Base-by-base conservation (phyloP, 1,140 invertebrate genomes). In the Zaprionus capensis region DNA sequence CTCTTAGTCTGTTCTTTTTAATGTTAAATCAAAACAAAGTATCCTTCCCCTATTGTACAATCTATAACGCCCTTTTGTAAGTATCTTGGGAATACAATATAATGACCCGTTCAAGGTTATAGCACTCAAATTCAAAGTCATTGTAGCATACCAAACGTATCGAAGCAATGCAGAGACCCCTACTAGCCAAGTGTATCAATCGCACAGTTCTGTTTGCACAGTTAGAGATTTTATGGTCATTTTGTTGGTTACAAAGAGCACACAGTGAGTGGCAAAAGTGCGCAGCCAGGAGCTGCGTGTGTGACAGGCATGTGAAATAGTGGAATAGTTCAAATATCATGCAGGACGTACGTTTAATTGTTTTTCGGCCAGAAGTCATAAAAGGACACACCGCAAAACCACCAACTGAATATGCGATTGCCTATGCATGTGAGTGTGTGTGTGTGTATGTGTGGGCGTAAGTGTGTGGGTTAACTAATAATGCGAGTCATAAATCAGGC, bases 401-500 rank as follows among this genome's bases (percentile, higher is more conserved):
- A 44, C 36, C 41, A 31, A 49, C 53, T 55, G 28, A 57, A 63
- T 26, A n/a, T 46, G 57, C 22, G 20, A 49, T 34, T 34, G 5
- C 0, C 6, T 59, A 31, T 38, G 57, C 28, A 26, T 31, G 34
- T 7, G 15, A 44, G 41, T 9, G 41, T 58, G 34, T 14, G 34
- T 34, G 44, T 24, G 15, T 12, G 5, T 31, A 4, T 46, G 4
- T 17, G 15, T 57, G 38, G 31, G 49, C 20, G 53, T 12, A 17
- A 51, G 26, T 14, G 65, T 34, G 70, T 80, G 81, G 53, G 68
- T 56, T 56, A 79, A 69, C 85, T 74, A 88, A 88, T 88, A 88
- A 90, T 85, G 76, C 53, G 26, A 66, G 76, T 76, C 76, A 88
- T 88, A 88, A 88, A 88, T 88, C 85, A 88, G 71, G 75, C 82